Conservation (phyloP, 2,797 vertebrate genomes). For the Triplophysa bombifrons region DNA sequence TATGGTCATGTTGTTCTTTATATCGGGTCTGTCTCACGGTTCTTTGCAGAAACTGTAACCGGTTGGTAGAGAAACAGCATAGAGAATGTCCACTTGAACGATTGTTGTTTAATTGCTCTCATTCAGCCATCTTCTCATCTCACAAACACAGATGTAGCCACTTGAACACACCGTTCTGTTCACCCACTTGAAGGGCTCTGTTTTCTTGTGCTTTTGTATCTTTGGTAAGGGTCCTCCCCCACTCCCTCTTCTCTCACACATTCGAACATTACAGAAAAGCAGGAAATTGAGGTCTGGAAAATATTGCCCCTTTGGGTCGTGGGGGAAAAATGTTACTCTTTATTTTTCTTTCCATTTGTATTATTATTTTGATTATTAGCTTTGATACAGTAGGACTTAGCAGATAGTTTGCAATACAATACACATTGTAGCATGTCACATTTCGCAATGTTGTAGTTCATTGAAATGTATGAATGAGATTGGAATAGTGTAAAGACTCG, state of each 20-base stretch:
- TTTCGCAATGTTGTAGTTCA: neutral
- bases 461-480: neutral
- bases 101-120: constrained; percentile 19
- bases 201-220: constrained; percentile 27
- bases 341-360: neutral
- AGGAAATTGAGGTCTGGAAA: constrained; percentile 35
- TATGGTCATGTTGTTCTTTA: neutral
- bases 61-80: neutral
- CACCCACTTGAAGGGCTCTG: constrained; percentile 7
- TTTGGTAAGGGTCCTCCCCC: neutral
- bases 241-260: constrained; percentile 1
- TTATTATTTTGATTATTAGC: neutral
- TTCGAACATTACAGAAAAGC: constrained; percentile 1
- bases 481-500: no score
- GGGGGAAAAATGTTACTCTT: neutral
- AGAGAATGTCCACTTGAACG: constrained; percentile 9
- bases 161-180: constrained; percentile 17
- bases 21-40: neutral
- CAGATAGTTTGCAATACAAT: neutral
- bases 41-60: neutral
- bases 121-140: constrained; percentile 9
- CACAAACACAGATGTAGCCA: constrained; percentile 17
- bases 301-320: neutral
- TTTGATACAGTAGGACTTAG: neutral
- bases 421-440: neutral